Evolutionary conservation across 2,113 vertebrate genomes (phyloP), one percentile per base, ranked within the genome.

Genomic region (Tringa solitaria): DNA sequence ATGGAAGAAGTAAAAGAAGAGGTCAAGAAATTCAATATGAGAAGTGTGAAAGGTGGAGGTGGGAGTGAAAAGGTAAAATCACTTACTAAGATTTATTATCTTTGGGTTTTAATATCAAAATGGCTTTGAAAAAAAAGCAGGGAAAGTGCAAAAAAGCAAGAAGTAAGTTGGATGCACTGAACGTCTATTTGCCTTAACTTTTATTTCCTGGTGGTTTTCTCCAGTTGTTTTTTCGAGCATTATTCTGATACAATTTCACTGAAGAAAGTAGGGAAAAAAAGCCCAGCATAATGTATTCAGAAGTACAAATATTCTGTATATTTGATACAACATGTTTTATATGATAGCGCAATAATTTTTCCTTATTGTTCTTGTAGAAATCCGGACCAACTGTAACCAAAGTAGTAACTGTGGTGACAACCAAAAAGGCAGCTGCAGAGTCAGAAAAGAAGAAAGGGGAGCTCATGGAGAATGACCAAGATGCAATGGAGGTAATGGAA

Each of bases 1-100:
- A 99, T 99, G 99, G 99, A 99, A 97, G 99, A 99, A 98, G 99
- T 99, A 56, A 99, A 99, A 93, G 99, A 99, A 95, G 99, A 99
- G 94, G 99, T 99, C 68, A 99, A 99, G 97, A 99, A 99, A 95
- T 99, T 99, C 96, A 99, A 99, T 97, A 99, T 99, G 98, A 99
- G 99, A 87, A 99, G 98, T 84, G 98, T 99, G 92, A 99, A 98
- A 97, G 99, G 99, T 95, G 98, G 98, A 93, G 98, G 97, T 39
- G 98, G 98, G 69, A 99, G 98, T 60, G 99, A 99, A 96, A 99
- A 99, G 98, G 99, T 99, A 96, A 88, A 97, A 61, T n/a, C 41
- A 26, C 8, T 12, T 57, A 14, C 3, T 73, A 54, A n/a, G 12
- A 23, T 72, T 46, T 26, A 9, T 67, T 54, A 9, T 43, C 26